Base-by-base conservation (phyloP, 2,113 vertebrate genomes). In the Dipodomys spectabilis region DNA sequence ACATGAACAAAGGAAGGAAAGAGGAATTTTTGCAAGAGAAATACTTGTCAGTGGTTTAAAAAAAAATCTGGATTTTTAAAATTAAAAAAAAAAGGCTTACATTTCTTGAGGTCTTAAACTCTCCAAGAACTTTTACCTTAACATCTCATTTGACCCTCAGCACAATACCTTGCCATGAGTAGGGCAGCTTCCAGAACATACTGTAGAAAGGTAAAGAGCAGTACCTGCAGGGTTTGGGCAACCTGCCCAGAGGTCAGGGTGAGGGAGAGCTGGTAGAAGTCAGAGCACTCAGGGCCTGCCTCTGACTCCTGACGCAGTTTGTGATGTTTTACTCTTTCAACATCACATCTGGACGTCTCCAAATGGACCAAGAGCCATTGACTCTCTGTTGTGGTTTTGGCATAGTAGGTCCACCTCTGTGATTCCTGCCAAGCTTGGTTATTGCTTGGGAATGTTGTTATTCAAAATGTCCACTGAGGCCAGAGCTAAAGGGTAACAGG, bases 381-480 rank as follows among this genome's bases (percentile, higher is more conserved):
- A 92, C 91, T 53, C 20, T 16, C 15, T 44, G 13, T 73, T 83
- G 28, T 83, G 92, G 71, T 92, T 83, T 91, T 65, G 83, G 53
- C 35, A 65, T 28, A 78, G 32, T 44, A 10, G 0, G 18, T 53
- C 71, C 44, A 68, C 28, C 35, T 94, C 81, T 68, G 72, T 8
- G 30, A 84, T 81, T 67, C 49, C 93, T 92, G 80, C 86, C 85
- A 80, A 25, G 30, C 62, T 80, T 79, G 28, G 79, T 83, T 65
- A 79, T 67, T 86, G 35, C 80, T 88, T 93, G 78, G 45, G 57
- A 44, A 13, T 15, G 35, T 82, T 81, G 82, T 75, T 94, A 28
- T 69, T 96, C 93, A 69, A 84, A 96, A 92, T 91, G 68, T 78
- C 91, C 80, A 62, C 91, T 39, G 79, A 91, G 32, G 77, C 67